Evolutionary conservation across 2,888 invertebrate genomes (phyloP), one percentile per base, ranked within the genome.

Genomic region (Phortica magna): DNA sequence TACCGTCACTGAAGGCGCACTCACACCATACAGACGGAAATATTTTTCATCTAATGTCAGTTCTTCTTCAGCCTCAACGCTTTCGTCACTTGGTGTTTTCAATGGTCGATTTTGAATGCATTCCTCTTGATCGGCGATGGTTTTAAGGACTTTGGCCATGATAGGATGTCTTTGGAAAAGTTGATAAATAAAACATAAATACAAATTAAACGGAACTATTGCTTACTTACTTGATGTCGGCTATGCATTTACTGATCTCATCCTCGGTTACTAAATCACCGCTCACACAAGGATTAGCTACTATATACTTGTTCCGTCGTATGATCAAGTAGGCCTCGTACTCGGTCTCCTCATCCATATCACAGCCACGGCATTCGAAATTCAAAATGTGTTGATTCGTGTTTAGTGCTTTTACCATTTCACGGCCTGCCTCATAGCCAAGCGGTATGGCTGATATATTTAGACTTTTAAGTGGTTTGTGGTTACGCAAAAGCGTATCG

Each of bases 281-380:
- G 0, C 82, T 82, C 42, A 90, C 55, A 31, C 82, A 88, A 0
- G 83, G 77, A 78, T 88, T 83, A 1, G 80, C 78, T 0, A 41
- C 19, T 10, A 82, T 73, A 53, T 80, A 89, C 2, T 79, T 76
- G 76, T 91, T 91, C 0, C 91, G 85, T n/a, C 85, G 81, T 31
- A 90, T 14, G 5, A 89, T 79, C 0, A 90, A 7, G 0, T 86
- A 85, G 3, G 88, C 81, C 43, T 91, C 89, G 4, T 79, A 75
- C 77, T 90, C 89, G 5, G 84, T 74, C 0, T 90, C 84, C 1
- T 73, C 43, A 2, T 81, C 81, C 57, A 91, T 43, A 0, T 83
- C 85, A 77, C 90, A 90, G 14, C 61, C 88, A 9, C 84, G 84
- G 43, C 85, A 88, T 7, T 89, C 81, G 0, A 90, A 79, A 4